phyloP scores from a whole-genome alignment of 1,140 invertebrate genomes.

The Babylonia areolata region DNA sequence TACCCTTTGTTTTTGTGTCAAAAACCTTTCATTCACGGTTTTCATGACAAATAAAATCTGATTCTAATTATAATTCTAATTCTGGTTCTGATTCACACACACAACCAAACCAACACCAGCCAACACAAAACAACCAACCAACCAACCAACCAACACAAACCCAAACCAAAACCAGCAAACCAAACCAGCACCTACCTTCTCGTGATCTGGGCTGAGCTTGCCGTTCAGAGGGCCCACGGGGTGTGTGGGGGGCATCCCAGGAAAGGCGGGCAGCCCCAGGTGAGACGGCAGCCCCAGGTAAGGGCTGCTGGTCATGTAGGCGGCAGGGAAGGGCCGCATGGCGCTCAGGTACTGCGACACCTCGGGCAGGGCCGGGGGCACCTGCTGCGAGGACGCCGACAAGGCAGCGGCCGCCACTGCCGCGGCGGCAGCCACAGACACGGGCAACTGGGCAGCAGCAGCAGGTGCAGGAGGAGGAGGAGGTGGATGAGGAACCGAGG shows the following conservation, averaged over 20 bases:
- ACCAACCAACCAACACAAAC: too few relatives aligned
- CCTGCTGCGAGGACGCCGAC: conserved; percentile 11
- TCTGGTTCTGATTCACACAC: too few relatives aligned
- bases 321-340: conserved; percentile 58
- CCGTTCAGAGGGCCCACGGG: conserved; percentile 57
- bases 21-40: too few relatives aligned
- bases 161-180: too few relatives aligned
- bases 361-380: conserved; percentile 31
- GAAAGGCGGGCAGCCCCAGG: conserved; percentile 59
- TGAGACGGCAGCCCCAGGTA: conserved; percentile 61
- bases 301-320: conserved; percentile 61
- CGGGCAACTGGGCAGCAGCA: conserved; percentile 29
- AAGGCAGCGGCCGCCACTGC: conserved; percentile 26
- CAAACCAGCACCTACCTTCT: conserved; percentile 67
- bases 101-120: too few relatives aligned
- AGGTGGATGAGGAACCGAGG: conserved; percentile 15
- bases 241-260: conserved; percentile 50
- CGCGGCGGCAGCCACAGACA: conserved; percentile 32
- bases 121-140: too few relatives aligned
- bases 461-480: conserved; percentile 1
- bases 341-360: conserved; percentile 52
- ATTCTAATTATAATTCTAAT: too few relatives aligned
- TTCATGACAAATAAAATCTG: too few relatives aligned
- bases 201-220: conserved; percentile 55
- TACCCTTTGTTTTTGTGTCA: too few relatives aligned